Base-by-base conservation (phyloP, 2,888 invertebrate species). In the Halictus ligatus region DNA sequence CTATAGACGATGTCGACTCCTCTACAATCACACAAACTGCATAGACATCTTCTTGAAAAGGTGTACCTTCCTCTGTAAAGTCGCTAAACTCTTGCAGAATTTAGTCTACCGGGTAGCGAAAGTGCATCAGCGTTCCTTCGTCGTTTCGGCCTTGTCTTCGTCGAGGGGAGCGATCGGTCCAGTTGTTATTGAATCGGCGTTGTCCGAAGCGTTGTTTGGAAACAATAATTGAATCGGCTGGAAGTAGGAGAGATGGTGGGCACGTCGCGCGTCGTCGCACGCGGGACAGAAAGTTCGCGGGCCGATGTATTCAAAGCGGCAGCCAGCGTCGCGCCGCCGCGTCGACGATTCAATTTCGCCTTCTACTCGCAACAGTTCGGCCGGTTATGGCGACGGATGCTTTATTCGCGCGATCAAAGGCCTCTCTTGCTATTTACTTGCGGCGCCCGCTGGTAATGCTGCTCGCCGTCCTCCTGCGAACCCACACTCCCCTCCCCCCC, bases 401-500 rank as follows among this genome's bases (percentile, higher is more conserved):
- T 83, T 83, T 78, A 78, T 69, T 58, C 72, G 58, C 58, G 46
- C 87, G 74, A 87, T 87, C 87, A 87, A 83, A 87, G 83, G 78
- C 50, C 75, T 73, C 78, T 43, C 78, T 83, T 83, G 54, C 76
- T 87, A 76, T 87, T 87, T 87, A 78, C 83, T 86, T 80, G 77
- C 46, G 58, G 81, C 64, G 25, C 46, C 35, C 18, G 18, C 6
- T 73, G 69, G 75, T 83, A 81, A 86, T 73, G 78, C 77, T 35
- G 75, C 86, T 81, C 76, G 60, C 54, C 54, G 40, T 46, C 35
- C 60, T 29, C 67, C 64, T 40, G 76, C 35, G 10, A n/a, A 15
- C 3, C 67, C 15, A 43, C 43, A 5, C 10, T 12, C 13, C 58
- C 35, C 35, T 35, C 2, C 35, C 35, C 10, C 1, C n/a, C n/a